Evolutionary conservation across 2,888 invertebrate species (phyloP), one percentile per base, ranked within the genome.

Genomic region (Therioaphis trifolii): DNA sequence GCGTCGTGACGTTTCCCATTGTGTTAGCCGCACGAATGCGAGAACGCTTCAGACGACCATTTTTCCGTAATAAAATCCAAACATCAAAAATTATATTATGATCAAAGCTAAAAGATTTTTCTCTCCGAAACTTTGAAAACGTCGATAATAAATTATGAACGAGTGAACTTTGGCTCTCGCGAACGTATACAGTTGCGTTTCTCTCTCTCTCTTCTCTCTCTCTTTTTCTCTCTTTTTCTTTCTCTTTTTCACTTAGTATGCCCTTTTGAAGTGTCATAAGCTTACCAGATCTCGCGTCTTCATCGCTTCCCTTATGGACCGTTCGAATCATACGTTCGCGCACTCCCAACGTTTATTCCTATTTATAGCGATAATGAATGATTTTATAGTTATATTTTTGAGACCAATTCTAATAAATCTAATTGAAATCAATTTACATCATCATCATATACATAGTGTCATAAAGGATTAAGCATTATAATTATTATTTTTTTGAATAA

Each of bases 131-230:
- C 43, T 75, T 75, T 43, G 43, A 46, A 61, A 58, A 14, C n/a
- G 61, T 61, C 75, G n/a, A 27, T 75, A 27, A 61, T 61, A 75
- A 75, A 61, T 61, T 61, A 27, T 75, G 61, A 61, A 75, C 27
- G 18, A 24, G 43, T 18, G 1, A 76, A 76, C 75, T 27, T 74
- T 12, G 21, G n/a, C 35, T 55, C n/a, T 46, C 27, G 9, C 52
- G 52, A n/a, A 52, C 72, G 21, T 58, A 43, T 11, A 58, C 18
- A 18, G 24, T 49, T 24, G 1, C 2, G 9, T 46, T n/a, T 27
- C n/a, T n/a, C n/a, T n/a, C n/a, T n/a, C n/a, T n/a, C n/a, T n/a
- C n/a, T n/a, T n/a, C n/a, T n/a, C n/a, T n/a, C n/a, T n/a, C n/a
- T n/a, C n/a, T n/a, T n/a, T n/a, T n/a, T n/a, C n/a, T n/a, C n/a